Percentiles rank a stretch among this genome's conserved stretches.
Conservation (phyloP, 2,888 invertebrate genomes). For the Meandrusa payeni region DNA sequence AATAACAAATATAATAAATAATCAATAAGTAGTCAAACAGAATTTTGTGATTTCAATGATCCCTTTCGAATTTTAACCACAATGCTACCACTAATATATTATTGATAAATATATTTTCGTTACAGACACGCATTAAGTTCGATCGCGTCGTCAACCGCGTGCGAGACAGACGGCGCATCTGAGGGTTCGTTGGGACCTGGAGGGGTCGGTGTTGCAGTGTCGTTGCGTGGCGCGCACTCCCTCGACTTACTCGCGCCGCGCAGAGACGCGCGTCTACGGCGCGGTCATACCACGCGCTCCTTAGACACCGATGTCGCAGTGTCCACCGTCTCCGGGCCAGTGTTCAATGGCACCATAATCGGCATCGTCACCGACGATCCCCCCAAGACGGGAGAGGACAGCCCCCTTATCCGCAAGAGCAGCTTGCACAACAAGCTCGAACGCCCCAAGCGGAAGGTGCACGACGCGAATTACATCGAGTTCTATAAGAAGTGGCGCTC, state of each 20-base stretch:
- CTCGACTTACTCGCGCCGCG: conserved; percentile 45
- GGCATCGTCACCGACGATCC: conserved; percentile 58
- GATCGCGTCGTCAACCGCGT: conserved; percentile 84
- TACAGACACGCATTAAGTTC: conserved; percentile 82
- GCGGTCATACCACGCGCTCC: conserved; percentile 56
- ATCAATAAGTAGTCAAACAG: no score
- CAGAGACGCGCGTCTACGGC: conserved; percentile 46
- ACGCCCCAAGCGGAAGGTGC: conserved; percentile 58
- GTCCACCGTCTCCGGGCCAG: conserved; percentile 59
- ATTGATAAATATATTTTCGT: no score
- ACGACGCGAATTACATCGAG: conserved; percentile 69
- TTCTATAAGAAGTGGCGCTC: conserved; percentile 89
- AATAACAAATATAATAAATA: no score
- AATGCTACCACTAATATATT: no score
- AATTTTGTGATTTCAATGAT: no score
- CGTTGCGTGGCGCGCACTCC: conserved; percentile 44
- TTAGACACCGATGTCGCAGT: conserved; percentile 55
- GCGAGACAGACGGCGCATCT: conserved; percentile 44
- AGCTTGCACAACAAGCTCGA: conserved; percentile 62
- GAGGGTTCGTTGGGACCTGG: conserved; percentile 26
- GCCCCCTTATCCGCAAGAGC: conserved; percentile 71
- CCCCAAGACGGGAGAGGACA: conserved; percentile 57
- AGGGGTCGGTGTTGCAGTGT: conserved; percentile 30
- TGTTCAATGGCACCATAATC: conserved; percentile 69
- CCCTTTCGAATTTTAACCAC: no score